Percentiles rank a stretch among this genome's conserved stretches.
Evolutionary conservation across 64 coral and sea anemone species (phyloP).

Genomic region (Montipora sp.): DNA sequence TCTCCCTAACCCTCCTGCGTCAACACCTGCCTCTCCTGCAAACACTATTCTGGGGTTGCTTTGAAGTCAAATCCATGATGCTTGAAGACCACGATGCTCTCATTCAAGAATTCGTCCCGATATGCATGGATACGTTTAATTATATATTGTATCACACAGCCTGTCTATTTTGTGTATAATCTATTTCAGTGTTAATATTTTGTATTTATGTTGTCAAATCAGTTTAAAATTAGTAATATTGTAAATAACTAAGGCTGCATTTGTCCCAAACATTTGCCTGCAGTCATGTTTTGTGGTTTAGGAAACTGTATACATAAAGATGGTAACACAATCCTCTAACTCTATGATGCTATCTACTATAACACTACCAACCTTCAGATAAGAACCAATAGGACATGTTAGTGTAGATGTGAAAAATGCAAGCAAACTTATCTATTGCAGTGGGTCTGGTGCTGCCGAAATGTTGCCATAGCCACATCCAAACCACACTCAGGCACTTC

Average conservation of each 20-base stretch:
- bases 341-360: too few species aligned
- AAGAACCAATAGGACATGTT: too few species aligned
- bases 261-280: too few species aligned
- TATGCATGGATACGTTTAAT: conserved; percentile 18
- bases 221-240: too few species aligned
- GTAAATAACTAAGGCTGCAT: too few species aligned
- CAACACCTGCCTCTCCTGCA: conserved; percentile 47
- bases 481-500: conserved; percentile 14
- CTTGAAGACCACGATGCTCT: conserved; percentile 24
- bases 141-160: too few species aligned
- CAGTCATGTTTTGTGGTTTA: neutral
- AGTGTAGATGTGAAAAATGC: too few species aligned
- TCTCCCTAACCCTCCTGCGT: conserved; percentile 48
- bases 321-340: neutral
- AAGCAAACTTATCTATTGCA: neutral
- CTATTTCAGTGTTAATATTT: too few species aligned
- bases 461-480: neutral
- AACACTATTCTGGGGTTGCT: conserved; percentile 16
- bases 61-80: conserved; percentile 31
- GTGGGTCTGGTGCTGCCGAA: conserved; percentile 20
- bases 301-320: neutral
- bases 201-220: too few species aligned
- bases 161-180: too few species aligned
- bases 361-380: too few species aligned
- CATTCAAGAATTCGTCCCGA: conserved; percentile 26